These are phyloP conservation scores for Tetanocera ferruginea DNA, from an alignment of 2,888 invertebrate genomes.

Conservation along the genomic window DNA sequence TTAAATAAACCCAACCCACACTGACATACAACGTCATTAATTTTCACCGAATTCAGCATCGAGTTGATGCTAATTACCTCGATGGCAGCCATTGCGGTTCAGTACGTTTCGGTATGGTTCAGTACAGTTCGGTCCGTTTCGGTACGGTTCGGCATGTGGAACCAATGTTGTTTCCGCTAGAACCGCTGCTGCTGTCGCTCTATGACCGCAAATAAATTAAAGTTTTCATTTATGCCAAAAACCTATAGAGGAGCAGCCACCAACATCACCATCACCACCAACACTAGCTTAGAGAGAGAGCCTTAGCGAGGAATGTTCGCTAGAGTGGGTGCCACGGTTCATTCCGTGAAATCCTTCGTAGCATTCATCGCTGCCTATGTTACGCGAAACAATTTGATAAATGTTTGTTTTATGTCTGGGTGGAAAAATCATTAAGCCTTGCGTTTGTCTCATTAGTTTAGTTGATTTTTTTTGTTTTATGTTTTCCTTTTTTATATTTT, in stretches of 20 bases:
- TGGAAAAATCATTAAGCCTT: conserved; percentile 24
- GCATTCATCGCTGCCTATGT: background rate
- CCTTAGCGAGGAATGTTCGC: background rate
- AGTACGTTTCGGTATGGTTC: background rate
- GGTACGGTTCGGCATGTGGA: background rate
- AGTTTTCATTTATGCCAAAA: conserved; percentile 25
- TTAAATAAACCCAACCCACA: background rate
- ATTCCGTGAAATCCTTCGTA: background rate
- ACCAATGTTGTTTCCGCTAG: background rate
- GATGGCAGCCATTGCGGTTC: conserved; percentile 36
- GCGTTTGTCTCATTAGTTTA: conserved; percentile 1
- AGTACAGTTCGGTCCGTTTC: background rate
- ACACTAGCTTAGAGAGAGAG: background rate
- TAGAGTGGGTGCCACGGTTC: background rate
- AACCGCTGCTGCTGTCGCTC: background rate
- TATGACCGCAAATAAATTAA: conserved; percentile 37
- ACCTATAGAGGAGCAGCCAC: too few relatives aligned
- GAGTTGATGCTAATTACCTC: conserved; percentile 36
- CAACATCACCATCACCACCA: too few relatives aligned
- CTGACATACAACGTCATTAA: conserved; percentile 57
- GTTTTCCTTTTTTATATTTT: too few relatives aligned
- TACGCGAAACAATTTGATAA: conserved; percentile 32
- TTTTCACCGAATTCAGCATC: conserved; percentile 54
- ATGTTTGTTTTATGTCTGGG: conserved; percentile 4
- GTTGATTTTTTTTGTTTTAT: background rate